Evolutionary conservation across 2,888 invertebrate species (phyloP).

Genomic region (Ptycholaimellus sp.): DNA sequence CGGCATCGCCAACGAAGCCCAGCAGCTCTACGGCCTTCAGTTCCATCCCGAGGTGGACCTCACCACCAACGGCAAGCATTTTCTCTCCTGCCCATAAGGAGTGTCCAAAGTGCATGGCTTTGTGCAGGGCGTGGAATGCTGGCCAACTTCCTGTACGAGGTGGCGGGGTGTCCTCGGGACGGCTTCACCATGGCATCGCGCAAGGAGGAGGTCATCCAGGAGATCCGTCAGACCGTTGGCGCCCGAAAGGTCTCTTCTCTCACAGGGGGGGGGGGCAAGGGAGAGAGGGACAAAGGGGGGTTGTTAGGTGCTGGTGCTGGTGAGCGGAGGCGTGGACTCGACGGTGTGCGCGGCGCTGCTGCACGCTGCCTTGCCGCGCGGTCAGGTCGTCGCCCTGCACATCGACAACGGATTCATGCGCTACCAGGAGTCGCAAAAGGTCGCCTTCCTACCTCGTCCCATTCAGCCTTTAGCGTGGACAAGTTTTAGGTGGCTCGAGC

Average conservation of each 20-base stretch:
- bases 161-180: conserved; percentile 53
- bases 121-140: too few relatives aligned
- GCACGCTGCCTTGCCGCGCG: conserved; percentile 52
- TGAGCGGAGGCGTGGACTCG: conserved; percentile 91
- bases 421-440: neutral
- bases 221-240: conserved; percentile 66
- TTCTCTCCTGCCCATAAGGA: neutral
- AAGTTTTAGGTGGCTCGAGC: too few relatives aligned
- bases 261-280: too few relatives aligned
- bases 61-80: conserved; percentile 54
- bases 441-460: neutral
- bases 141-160: conserved; percentile 72
- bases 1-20: conserved; percentile 72
- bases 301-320: conserved; percentile 21
- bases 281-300: too few relatives aligned
- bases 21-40: conserved; percentile 76
- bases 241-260: conserved; percentile 80
- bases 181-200: conserved; percentile 65
- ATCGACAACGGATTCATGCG: conserved; percentile 98
- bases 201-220: conserved; percentile 66
- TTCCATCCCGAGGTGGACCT: conserved; percentile 97
- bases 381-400: conserved; percentile 68
- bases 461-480: too few relatives aligned
- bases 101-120: too few relatives aligned
- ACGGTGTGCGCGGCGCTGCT: conserved; percentile 94